A percentile compares a stretch with the other conserved stretches of the same genome.
Evolutionary conservation across 2,797 vertebrate genomes (phyloP).

Genomic region (Lates japonicus): DNA sequence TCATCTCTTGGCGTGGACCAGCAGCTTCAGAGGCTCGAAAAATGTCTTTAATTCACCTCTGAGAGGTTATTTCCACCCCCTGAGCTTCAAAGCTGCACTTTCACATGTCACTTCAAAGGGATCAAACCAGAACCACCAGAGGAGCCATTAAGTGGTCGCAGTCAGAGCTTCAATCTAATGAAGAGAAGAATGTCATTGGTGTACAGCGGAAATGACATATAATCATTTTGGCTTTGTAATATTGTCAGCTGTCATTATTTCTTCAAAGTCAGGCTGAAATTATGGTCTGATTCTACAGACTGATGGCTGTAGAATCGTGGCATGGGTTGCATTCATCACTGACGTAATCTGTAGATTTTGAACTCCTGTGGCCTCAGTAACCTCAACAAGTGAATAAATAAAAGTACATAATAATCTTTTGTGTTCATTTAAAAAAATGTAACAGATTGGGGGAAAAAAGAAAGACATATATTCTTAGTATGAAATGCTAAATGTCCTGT

Average conservation of each 20-base stretch:
- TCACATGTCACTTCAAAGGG: conserved; percentile 51
- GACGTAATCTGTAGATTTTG: background rate
- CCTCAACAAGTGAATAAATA: no score
- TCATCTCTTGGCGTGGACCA: background rate
- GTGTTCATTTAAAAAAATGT: no score
- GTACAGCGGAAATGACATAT: conserved; percentile 36
- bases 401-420: no score
- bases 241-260: conserved; percentile 28
- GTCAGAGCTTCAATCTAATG: conserved; percentile 28
- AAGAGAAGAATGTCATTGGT: conserved; percentile 27
- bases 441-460: no score
- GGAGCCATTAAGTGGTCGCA: conserved; percentile 24
- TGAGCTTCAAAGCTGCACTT: conserved; percentile 66
- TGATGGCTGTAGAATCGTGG: background rate
- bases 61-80: conserved; percentile 32
- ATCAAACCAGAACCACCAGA: conserved; percentile 43
- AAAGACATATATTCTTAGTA: no score
- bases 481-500: no score
- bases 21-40: conserved; percentile 19
- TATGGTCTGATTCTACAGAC: background rate
- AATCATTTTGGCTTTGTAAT: conserved; percentile 34
- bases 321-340: background rate
- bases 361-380: no score
- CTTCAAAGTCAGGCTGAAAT: conserved; percentile 37
- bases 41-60: conserved; percentile 32